Conservation (phyloP, 2,797 vertebrate species). For the Threskiornis aethiopicus region DNA sequence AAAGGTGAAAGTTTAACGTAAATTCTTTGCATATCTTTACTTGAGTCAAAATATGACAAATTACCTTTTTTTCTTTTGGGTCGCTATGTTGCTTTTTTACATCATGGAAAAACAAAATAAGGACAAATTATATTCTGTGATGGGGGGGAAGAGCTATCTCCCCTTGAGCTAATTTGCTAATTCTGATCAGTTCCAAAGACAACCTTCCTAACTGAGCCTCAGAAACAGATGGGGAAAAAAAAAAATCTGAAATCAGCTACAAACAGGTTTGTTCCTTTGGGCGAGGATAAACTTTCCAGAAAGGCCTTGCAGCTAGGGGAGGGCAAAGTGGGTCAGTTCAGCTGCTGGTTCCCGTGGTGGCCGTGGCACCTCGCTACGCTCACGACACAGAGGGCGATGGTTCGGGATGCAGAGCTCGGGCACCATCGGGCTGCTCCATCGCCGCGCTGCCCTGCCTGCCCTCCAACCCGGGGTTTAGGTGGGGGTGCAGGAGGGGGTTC, state of each 20-base stretch:
- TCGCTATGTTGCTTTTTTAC: neutral
- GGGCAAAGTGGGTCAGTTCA: neutral
- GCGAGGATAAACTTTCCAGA: neutral
- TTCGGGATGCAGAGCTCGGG: neutral
- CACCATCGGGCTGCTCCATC: neutral
- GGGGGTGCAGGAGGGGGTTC: neutral
- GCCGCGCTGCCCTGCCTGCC: neutral
- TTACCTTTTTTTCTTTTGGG: neutral
- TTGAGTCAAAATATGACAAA: neutral
- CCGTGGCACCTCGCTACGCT: neutral
- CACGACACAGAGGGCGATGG: rapidly evolving
- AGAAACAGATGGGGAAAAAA: neutral
- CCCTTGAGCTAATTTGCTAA: neutral
- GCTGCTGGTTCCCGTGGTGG: neutral
- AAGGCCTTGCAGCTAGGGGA: neutral
- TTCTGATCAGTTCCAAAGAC: neutral
- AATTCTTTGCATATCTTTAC: neutral
- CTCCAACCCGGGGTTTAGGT: neutral
- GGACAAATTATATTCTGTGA: neutral
- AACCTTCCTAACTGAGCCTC: neutral
- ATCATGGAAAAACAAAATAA: neutral
- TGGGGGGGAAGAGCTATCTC: neutral
- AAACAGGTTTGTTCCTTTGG: conserved; percentile 11
- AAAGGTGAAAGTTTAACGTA: neutral
- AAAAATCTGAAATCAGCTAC: neutral